A percentile compares a stretch with the other conserved stretches of the same genome.
Conservation (phyloP, 2,888 invertebrate species). For the Chrysotoxum bicinctum region DNA sequence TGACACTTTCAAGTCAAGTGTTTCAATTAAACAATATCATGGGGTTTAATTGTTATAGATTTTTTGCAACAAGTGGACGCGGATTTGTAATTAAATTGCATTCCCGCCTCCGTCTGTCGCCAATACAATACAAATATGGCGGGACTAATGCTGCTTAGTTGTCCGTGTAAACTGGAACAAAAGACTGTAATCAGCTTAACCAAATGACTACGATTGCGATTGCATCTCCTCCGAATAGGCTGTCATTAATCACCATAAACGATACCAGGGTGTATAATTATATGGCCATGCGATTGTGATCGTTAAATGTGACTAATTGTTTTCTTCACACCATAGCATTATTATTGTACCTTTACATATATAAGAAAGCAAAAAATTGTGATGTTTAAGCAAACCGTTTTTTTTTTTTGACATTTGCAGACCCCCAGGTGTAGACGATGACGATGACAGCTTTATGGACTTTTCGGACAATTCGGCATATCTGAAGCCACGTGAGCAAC, state of each 20-base stretch:
- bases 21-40: constrained; percentile 62
- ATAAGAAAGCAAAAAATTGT: neutral
- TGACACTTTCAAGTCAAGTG: constrained; percentile 48
- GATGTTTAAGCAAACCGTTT: neutral
- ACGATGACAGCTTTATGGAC: constrained; percentile 89
- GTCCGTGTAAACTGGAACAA: constrained; percentile 50
- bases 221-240: constrained; percentile 31
- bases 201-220: constrained; percentile 56
- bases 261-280: constrained; percentile 40
- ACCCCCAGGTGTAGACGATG: constrained; percentile 89
- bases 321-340: constrained; percentile 10
- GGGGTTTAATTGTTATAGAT: constrained; percentile 57
- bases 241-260: constrained; percentile 54
- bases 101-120: neutral
- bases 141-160: constrained; percentile 8
- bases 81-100: constrained; percentile 67
- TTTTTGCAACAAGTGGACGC: constrained; percentile 51
- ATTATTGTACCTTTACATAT: neutral
- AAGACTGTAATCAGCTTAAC: constrained; percentile 58
- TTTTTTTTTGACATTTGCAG: constrained; percentile 80
- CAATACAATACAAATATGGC: neutral
- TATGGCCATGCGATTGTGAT: constrained; percentile 38
- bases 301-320: constrained; percentile 25
- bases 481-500: constrained; percentile 89
- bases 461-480: constrained; percentile 87